Evolutionary conservation across 2,113 vertebrate species (phyloP).

Genomic region (Illadopsis cleaveri): DNA sequence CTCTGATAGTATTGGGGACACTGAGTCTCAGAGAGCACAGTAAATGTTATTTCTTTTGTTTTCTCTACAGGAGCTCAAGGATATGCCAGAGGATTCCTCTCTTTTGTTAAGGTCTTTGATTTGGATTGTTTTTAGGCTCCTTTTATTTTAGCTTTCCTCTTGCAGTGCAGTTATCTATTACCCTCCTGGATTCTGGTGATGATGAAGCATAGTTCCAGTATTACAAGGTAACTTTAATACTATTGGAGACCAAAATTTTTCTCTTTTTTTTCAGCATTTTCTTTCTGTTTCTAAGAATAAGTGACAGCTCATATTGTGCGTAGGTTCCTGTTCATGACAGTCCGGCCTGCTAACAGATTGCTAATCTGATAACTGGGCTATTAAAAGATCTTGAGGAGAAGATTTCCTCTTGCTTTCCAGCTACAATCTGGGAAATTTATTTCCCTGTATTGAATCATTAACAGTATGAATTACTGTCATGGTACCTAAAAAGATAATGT

Average conservation of each 20-base stretch:
- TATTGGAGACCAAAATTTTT: not conserved
- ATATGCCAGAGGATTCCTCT: not conserved
- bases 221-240: not conserved
- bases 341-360: conserved; percentile 71
- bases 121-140: not conserved
- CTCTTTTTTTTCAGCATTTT: not conserved
- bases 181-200: not conserved
- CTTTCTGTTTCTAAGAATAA: conserved; percentile 66
- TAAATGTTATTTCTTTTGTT: not conserved
- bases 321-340: conserved; percentile 68
- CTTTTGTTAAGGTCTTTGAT: not conserved
- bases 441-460: conserved; percentile 16
- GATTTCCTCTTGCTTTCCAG: conserved; percentile 30
- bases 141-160: not conserved
- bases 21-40: not conserved
- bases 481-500: not conserved
- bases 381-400: conserved; percentile 62
- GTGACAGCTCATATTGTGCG: conserved; percentile 67
- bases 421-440: not conserved
- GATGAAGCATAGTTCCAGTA: not conserved
- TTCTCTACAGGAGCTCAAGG: not conserved
- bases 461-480: not conserved
- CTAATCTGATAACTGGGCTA: conserved; percentile 67
- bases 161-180: not conserved
- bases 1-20: not conserved